phyloP scores from a whole-genome alignment of 2,888 invertebrate species.

The Helleia helle region DNA sequence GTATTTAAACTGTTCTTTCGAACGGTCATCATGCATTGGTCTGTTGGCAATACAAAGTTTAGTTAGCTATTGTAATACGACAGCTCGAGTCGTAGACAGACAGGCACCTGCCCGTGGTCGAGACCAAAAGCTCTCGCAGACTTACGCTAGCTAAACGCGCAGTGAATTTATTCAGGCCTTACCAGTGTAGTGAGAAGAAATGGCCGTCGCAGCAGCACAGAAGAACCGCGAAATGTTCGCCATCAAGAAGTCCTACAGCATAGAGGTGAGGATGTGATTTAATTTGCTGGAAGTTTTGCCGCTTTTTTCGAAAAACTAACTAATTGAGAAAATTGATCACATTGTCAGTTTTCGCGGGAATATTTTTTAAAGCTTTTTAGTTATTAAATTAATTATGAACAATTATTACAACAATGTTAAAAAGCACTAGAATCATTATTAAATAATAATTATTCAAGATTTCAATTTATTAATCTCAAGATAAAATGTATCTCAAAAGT shows the following conservation, averaged over 20 bases:
- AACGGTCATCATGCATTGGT: constrained; percentile 79
- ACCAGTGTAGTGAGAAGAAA: constrained; percentile 73
- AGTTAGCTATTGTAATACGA: constrained; percentile 74
- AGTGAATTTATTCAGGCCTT: constrained; percentile 70
- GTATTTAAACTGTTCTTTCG: constrained; percentile 79
- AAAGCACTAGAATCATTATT: no score
- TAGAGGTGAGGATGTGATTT: constrained; percentile 84
- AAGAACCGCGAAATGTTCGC: constrained; percentile 97
- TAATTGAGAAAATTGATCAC: no score
- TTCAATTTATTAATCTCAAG: no score
- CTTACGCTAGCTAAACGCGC: constrained; percentile 69
- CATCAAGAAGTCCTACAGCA: constrained; percentile 97
- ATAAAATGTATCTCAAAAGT: no score
- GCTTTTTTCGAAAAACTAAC: not conserved
- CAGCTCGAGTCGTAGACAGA: constrained; percentile 72
- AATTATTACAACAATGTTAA: no score
- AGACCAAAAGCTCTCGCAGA: constrained; percentile 70
- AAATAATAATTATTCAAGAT: no score
- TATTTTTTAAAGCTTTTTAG: not conserved
- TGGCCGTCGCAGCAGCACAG: constrained; percentile 93
- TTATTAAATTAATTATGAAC: no score
- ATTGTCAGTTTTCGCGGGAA: no score
- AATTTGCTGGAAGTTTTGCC: not conserved
- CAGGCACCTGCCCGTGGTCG: constrained; percentile 77
- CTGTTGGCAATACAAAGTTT: constrained; percentile 79